Evolutionary conservation across 2,797 vertebrate species (phyloP), one percentile per base, ranked within the genome.

Genomic region (Potorous gilbertii): DNA sequence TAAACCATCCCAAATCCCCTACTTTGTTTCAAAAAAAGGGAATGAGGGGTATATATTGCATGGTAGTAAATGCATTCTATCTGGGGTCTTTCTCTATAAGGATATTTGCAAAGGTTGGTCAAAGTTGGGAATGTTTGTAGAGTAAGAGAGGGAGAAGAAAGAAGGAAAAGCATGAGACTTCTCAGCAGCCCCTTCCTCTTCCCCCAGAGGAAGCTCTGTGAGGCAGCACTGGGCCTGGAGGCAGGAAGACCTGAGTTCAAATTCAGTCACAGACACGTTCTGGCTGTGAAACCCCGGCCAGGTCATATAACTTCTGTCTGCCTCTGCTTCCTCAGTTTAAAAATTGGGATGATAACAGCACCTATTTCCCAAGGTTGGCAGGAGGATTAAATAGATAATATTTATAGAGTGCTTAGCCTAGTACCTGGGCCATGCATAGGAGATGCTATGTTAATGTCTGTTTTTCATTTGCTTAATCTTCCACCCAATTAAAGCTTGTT

Each of bases 31-130:
- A 40, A 9, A 74, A 66, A 40, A 50, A 50, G 50, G 50, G 66
- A 74, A 74, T 40, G 6, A 46, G 40, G 24, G 12, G 9, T 2
- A 81, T 81, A 81, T 27, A 46, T 46, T 81, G 10, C 8, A 81
- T 24, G 1, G 21, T 11, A 40, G 46, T 81, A 81, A 81, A 46
- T 11, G 0, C 9, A 81, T 81, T 40, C 74, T 10, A 46, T 27
- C 74, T 81, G 40, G 8, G 8, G 56, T n/a, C 52, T 93, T 90
- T 92, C 29, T 56, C 50, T 95, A 57, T 1, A 57, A 92, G 54
- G 27, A 93, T 57, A 55, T 74, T 97, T 93, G 90, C 74, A 93
- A 62, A 57, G 74, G 81, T 4, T 29, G 55, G 34, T 50, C 27
- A 54, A 91, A 93, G 74, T 28, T 59, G 54, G 9, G 55, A 90